Evolutionary conservation across 2,797 vertebrate species (phyloP).

Genomic region (Bovichtus variegatus): DNA sequence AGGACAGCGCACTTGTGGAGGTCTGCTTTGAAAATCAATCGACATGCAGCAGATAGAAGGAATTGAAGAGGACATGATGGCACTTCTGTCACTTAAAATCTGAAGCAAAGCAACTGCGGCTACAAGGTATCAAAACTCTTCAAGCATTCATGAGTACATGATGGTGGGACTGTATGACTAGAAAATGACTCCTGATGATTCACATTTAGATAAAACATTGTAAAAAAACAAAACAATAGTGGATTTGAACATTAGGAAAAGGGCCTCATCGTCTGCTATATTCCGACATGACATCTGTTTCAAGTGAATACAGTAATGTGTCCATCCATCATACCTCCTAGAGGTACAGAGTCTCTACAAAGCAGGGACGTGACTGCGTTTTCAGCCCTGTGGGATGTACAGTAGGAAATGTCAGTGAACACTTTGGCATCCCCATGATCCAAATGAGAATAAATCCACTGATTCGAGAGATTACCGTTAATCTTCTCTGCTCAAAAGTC

Average conservation of each 20-base stretch:
- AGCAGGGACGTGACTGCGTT: not conserved
- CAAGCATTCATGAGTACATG: constrained; percentile 47
- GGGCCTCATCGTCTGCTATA: constrained; percentile 29
- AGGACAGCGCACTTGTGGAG: constrained; percentile 10
- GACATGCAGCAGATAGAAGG: constrained; percentile 14
- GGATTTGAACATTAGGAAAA: constrained; percentile 38
- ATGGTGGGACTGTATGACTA: constrained; percentile 32
- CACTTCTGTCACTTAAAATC: constrained; percentile 63
- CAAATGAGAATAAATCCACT: constrained; percentile 71
- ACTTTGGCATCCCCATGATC: constrained; percentile 50
- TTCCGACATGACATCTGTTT: constrained; percentile 11
- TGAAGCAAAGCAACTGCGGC: constrained; percentile 58
- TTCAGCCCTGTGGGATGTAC: constrained; percentile 53
- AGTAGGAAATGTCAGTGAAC: constrained; percentile 58
- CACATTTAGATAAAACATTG: constrained; percentile 5
- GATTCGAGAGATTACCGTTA: constrained; percentile 66
- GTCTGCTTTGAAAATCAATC: constrained; percentile 29
- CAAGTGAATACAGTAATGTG: constrained; percentile 32
- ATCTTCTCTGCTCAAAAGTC: constrained; percentile 70
- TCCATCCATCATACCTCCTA: not conserved
- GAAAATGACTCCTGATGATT: constrained; percentile 31
- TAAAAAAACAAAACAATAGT: constrained; percentile 39
- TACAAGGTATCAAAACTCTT: constrained; percentile 48
- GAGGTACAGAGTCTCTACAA: not conserved
- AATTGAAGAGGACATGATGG: constrained; percentile 39